These are phyloP conservation scores for Halocynthia roretzi DNA, from an alignment of 23 tunicate genomes.

Conservation along the genomic window DNA sequence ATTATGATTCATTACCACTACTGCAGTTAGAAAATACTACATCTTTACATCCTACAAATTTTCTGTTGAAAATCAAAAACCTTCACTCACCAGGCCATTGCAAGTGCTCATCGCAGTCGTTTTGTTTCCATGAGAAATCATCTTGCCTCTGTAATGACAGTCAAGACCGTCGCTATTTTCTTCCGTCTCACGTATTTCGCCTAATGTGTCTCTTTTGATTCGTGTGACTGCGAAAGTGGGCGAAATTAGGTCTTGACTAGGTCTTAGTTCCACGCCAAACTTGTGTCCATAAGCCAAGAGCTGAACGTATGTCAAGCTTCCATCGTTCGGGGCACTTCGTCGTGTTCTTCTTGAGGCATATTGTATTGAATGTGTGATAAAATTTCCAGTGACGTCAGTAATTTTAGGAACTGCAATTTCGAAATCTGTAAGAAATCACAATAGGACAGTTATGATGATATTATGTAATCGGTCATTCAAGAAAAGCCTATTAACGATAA, in stretches of 20 bases:
- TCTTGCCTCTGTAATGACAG: slow-evolving; percentile 67
- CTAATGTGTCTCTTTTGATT: background rate
- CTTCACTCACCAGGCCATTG: slow-evolving; percentile 63
- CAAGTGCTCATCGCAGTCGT: slow-evolving; percentile 64
- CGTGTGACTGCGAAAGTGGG: slow-evolving; percentile 16
- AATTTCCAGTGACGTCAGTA: slow-evolving; percentile 4
- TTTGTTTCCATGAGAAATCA: slow-evolving; percentile 58
- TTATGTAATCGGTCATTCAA: no score
- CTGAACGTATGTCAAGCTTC: background rate
- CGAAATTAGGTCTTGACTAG: background rate
- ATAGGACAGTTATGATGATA: background rate
- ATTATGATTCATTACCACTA: no score
- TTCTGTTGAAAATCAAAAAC: no score
- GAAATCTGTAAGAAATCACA: slow-evolving; percentile 4
- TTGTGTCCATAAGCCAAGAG: slow-evolving; percentile 15
- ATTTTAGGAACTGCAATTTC: slow-evolving; percentile 21
- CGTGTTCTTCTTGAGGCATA: background rate
- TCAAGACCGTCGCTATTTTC: slow-evolving; percentile 36
- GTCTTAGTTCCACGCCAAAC: slow-evolving; percentile 2
- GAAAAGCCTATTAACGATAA: no score
- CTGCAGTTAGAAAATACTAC: no score
- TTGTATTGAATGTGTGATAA: slow-evolving; percentile 5
- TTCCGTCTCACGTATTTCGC: slow-evolving; percentile 23
- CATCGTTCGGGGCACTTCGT: slow-evolving; percentile 1
- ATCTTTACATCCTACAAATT: no score